phyloP scores from a whole-genome alignment of 2,888 invertebrate species.

The Brassicogethes aeneus region DNA sequence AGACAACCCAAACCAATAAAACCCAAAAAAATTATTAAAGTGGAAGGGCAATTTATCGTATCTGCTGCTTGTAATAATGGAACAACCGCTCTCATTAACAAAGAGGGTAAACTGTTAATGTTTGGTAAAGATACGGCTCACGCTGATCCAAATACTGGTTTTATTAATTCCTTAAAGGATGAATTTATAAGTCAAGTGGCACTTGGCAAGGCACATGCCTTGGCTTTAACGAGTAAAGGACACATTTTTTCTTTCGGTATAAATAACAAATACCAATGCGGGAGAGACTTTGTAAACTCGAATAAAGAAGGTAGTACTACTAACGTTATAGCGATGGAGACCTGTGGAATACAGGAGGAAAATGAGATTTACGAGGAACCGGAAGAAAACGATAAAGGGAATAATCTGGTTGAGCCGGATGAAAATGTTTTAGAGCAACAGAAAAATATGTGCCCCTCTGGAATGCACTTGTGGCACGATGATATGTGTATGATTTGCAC shows the following conservation, averaged over 20 bases:
- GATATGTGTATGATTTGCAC: conserved; percentile 85
- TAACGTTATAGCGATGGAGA: conserved; percentile 47
- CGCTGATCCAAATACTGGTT: conserved; percentile 59
- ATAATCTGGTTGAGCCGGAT: conserved; percentile 42
- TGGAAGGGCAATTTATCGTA: conserved; percentile 75
- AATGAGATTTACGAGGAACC: conserved; percentile 48
- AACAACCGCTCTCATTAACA: conserved; percentile 85
- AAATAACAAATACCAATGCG: conserved; percentile 97
- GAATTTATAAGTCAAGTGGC: conserved; percentile 55
- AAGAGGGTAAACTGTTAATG: conserved; percentile 84
- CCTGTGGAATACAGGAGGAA: conserved; percentile 42
- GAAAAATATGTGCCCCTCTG: conserved; percentile 50
- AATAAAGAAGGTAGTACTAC: conserved; percentile 47
- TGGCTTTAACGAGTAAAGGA: conserved; percentile 79
- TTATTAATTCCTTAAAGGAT: conserved; percentile 36
- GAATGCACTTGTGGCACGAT: conserved; percentile 70
- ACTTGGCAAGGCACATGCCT: conserved; percentile 94
- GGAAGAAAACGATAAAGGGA: conserved; percentile 45
- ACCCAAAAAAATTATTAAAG: conserved; percentile 85
- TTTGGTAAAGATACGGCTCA: conserved; percentile 90
- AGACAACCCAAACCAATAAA: conserved; percentile 84
- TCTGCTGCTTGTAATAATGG: conserved; percentile 91
- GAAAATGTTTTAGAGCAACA: conserved; percentile 30
- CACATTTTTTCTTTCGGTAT: conserved; percentile 92
- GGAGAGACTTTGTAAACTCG: conserved; percentile 64